phyloP scores from a whole-genome alignment of 2,888 invertebrate genomes.

The Rhamphomyia laevipes region DNA sequence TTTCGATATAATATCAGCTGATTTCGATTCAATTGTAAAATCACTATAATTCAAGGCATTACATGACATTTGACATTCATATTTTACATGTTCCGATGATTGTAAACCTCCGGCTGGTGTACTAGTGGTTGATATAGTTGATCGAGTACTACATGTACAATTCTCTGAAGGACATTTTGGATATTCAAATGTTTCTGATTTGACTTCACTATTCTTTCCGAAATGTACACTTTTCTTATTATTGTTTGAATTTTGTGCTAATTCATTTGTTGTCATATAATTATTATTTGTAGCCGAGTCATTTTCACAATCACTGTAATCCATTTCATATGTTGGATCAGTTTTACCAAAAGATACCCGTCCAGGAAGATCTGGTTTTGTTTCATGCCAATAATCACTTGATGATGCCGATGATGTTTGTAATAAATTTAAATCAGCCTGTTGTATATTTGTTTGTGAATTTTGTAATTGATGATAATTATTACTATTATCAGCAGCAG shows the following conservation, averaged over 20 bases:
- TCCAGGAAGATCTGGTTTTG: conserved; percentile 32
- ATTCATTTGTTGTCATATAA: conserved; percentile 5
- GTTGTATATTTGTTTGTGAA: neutral
- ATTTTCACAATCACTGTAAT: conserved; percentile 33
- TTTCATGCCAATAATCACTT: conserved; percentile 10
- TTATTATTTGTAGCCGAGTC: conserved; percentile 14
- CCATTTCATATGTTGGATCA: conserved; percentile 21
- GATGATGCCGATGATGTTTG: neutral
- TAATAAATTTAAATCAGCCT: neutral
- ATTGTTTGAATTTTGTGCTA: conserved; percentile 7
- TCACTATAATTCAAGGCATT: conserved; percentile 7
- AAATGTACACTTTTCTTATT: conserved; percentile 34
- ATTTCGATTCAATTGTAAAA: too few species aligned
- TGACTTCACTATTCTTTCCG: conserved; percentile 23
- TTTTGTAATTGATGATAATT: neutral
- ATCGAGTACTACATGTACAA: conserved; percentile 33
- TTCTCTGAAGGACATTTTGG: conserved; percentile 35
- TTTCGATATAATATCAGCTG: too few species aligned
- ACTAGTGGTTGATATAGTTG: conserved; percentile 29
- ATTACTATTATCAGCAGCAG: too few species aligned
- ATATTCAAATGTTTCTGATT: conserved; percentile 31
- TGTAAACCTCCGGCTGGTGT: conserved; percentile 3
- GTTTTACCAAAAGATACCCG: conserved; percentile 35
- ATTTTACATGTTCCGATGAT: neutral
- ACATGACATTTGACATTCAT: conserved; percentile 7